Base-by-base conservation (phyloP, 2,888 invertebrate genomes). In the Lasioglossum calceatum region DNA sequence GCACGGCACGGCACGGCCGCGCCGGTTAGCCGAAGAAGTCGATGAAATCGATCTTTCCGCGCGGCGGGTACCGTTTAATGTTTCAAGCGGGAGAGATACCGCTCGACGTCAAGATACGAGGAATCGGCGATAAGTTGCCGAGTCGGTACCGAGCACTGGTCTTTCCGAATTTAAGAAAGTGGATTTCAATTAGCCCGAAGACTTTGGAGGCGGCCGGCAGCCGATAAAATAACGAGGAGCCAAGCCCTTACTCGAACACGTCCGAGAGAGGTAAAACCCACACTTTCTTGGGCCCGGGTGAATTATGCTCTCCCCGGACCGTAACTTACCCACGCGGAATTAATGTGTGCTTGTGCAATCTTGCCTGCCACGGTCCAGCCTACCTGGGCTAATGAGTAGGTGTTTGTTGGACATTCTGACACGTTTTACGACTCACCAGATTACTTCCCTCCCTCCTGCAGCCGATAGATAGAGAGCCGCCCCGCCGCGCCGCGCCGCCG, bases 321-420 rank as follows among this genome's bases (percentile, higher is more conserved):
- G 93, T 94, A 94, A 94, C 93, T 94, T 94, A 94, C 94, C 92
- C 90, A 92, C 92, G 91, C 93, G 87, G 90, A 94, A 93, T 94
- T 94, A 94, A 94, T 93, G 93, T 92, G 88, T 90, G 93, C 93
- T 92, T 93, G 93, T 93, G 93, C 93, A 94, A 94, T 94, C 91
- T 90, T 87, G 89, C 87, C 88, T 89, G 86, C 90, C 89, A 87
- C 88, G 91, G 91, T 88, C 90, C 91, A 87, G 92, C 92, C 93
- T 94, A 94, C 93, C 94, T 93, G 93, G 91, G 93, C 94, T 94
- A 94, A 94, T 94, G 94, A 94, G 94, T 94, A 94, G 94, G 94
- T 94, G 94, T 94, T 94, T 93, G 93, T 93, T 93, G 92, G 94
- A 94, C 94, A 93, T 93, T 94, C 93, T 93, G 94, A 94, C 94